Percentiles rank a stretch among this genome's conserved stretches.
Conservation (phyloP, 2,113 vertebrate genomes). For the Coreoperca whiteheadi region DNA sequence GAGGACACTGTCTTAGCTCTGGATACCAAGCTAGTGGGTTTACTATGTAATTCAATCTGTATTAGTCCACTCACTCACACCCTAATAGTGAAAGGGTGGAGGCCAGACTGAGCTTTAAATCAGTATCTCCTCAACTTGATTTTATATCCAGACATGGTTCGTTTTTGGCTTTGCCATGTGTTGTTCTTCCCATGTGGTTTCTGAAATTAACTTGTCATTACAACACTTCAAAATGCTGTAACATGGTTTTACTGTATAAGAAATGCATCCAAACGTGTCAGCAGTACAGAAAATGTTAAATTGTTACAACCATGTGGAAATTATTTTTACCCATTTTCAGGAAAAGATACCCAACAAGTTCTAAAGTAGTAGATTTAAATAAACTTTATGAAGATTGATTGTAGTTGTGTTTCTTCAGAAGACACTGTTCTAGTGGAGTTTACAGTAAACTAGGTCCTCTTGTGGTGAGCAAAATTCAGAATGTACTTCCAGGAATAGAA, state of each 20-base stretch:
- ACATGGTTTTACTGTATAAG: not conserved
- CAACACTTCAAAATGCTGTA: not conserved
- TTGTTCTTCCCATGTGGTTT: not conserved
- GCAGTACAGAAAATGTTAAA: not conserved
- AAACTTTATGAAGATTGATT: not conserved
- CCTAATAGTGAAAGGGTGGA: conserved; percentile 57
- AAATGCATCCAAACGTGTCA: not conserved
- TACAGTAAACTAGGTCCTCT: conserved; percentile 28
- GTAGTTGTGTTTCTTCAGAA: not conserved
- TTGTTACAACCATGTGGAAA: not conserved
- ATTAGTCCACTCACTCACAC: conserved; percentile 67
- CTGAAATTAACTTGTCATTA: not conserved
- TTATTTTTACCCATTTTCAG: no score
- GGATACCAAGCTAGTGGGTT: conserved; percentile 65
- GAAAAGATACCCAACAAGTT: not conserved
- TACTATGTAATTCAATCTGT: conserved; percentile 81
- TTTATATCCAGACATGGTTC: conserved; percentile 34
- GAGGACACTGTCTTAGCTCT: conserved; percentile 78
- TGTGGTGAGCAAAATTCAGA: conserved; percentile 11
- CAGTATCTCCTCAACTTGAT: conserved; percentile 36
- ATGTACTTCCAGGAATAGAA: conserved; percentile 17
- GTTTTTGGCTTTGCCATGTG: not conserved
- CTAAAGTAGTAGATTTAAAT: not conserved
- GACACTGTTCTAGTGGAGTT: not conserved
- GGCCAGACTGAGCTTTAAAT: conserved; percentile 32